Evolutionary conservation across 2,797 vertebrate species (phyloP), one percentile per base, ranked within the genome.

Genomic region (Muscicapa comitata): DNA sequence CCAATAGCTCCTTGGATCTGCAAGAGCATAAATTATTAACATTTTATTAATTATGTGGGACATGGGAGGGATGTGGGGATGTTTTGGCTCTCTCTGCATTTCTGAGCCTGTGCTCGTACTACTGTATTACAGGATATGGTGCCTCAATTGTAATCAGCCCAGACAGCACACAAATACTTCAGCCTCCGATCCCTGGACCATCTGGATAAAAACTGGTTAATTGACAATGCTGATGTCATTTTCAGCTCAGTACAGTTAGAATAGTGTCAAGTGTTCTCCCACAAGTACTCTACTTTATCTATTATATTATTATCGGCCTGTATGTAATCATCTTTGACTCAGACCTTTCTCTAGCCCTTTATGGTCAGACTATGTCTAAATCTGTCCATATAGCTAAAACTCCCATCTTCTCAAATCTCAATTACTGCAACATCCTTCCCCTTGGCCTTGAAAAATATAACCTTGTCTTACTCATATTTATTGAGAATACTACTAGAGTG

Each of bases 141-240:
- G 78, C 78, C 63, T 67, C 53, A 12, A 21, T 42, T 28, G 2
- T 81, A 91, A 89, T 78, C 73, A 89, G 77, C 66, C 70, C 94
- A 93, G 82, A 91, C 48, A 0, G 65, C 61, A 65, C 50, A 68
- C 68, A 94, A 77, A 94, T 47, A 68, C 65, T 81, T 58, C 91
- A 93, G 25, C n/a, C 42, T 73, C 61, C 79, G 88, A 86, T 94
- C 79, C 76, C 76, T 93, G 73, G 29, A 54, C 96, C 93, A 93
- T 96, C 93, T 95, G 94, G 93, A 90, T 90, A 65, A 94, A 90
- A 96, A 96, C 68, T 91, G 82, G 82, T 88, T 96, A 94, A 96
- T 86, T 91, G 91, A 65, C 79, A 91, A 65, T 31, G 35, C 40
- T 93, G 94, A 96, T 94, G 58, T 88, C 33, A 80, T 94, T 94